Percentiles rank a stretch among this genome's conserved stretches.
Evolutionary conservation across 2,888 invertebrate genomes (phyloP).

Genomic region (Cerastis leucographa): DNA sequence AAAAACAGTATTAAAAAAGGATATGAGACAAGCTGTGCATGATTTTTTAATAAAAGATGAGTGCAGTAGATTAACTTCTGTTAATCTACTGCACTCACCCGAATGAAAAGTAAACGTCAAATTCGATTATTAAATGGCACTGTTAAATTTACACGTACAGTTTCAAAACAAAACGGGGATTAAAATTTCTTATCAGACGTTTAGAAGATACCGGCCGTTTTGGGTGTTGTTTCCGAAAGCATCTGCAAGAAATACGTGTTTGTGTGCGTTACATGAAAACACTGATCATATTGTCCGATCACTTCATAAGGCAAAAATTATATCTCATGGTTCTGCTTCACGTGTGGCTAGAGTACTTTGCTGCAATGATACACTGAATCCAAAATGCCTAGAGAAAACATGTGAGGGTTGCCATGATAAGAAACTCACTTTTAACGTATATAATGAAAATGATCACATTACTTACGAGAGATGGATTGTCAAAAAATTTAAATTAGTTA

Average conservation of each 20-base stretch:
- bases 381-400: constrained; percentile 38
- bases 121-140: constrained; percentile 18
- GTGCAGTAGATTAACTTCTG: constrained; percentile 8
- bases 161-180: constrained; percentile 14
- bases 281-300: constrained; percentile 23
- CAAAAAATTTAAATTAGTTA: constrained; percentile 35
- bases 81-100: neutral
- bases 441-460: constrained; percentile 25
- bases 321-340: constrained; percentile 28
- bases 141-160: constrained; percentile 5
- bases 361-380: constrained; percentile 40
- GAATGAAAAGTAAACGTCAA: constrained; percentile 11
- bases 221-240: constrained; percentile 33
- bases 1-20: constrained; percentile 3
- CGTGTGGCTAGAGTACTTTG: constrained; percentile 32
- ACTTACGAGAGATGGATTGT: constrained; percentile 49
- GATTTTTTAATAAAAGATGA: constrained; percentile 27
- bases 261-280: constrained; percentile 18
- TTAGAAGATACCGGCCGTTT: constrained; percentile 27
- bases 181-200: constrained; percentile 19
- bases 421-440: constrained; percentile 11
- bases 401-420: constrained; percentile 37
- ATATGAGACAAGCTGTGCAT: constrained; percentile 19
- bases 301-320: constrained; percentile 30
- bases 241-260: constrained; percentile 17